phyloP scores from a whole-genome alignment of 2,888 invertebrate genomes.

The Epistrophella euchroma region DNA sequence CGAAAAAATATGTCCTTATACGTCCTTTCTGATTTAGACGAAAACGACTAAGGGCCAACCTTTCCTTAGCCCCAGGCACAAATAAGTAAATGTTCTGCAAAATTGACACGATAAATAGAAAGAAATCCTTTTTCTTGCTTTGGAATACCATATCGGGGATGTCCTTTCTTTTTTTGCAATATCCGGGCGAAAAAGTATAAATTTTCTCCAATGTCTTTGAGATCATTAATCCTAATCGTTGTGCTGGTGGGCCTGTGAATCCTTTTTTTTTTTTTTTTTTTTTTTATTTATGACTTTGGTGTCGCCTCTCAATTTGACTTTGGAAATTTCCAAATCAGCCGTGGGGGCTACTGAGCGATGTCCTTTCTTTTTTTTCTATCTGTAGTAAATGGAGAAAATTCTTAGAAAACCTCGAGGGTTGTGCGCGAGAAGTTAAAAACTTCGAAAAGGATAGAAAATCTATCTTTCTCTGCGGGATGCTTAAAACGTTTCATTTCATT shows the following conservation, averaged over 20 bases:
- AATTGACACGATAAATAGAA: slow-evolving; percentile 74
- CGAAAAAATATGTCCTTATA: slow-evolving; percentile 46
- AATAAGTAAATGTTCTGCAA: slow-evolving; percentile 75
- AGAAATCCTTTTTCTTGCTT: slow-evolving; percentile 47
- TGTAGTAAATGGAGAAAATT: background rate
- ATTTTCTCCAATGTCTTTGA: slow-evolving; percentile 70
- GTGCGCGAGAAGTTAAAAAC: slow-evolving; percentile 31
- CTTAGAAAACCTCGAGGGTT: slow-evolving; percentile 43
- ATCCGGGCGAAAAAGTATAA: slow-evolving; percentile 43
- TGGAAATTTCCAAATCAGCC: slow-evolving; percentile 48
- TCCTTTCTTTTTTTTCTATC: slow-evolving; percentile 31
- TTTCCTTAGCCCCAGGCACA: slow-evolving; percentile 66
- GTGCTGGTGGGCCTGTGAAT: slow-evolving; percentile 62
- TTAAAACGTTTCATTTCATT: slow-evolving; percentile 58
- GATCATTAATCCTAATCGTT: slow-evolving; percentile 76
- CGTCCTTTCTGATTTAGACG: slow-evolving; percentile 22
- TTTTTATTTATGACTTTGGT: slow-evolving; percentile 75
- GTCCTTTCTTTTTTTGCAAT: slow-evolving; percentile 35
- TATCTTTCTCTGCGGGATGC: slow-evolving; percentile 63
- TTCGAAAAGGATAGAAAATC: slow-evolving; percentile 43
- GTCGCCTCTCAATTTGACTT: slow-evolving; percentile 76
- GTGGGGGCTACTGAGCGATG: slow-evolving; percentile 30
- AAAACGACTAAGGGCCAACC: slow-evolving; percentile 43
- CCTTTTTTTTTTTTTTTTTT: slow-evolving; percentile 51
- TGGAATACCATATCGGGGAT: slow-evolving; percentile 14